These are phyloP conservation scores for Sialis fuliginosa DNA, from an alignment of 2,888 invertebrate species.

Conservation along the genomic window DNA sequence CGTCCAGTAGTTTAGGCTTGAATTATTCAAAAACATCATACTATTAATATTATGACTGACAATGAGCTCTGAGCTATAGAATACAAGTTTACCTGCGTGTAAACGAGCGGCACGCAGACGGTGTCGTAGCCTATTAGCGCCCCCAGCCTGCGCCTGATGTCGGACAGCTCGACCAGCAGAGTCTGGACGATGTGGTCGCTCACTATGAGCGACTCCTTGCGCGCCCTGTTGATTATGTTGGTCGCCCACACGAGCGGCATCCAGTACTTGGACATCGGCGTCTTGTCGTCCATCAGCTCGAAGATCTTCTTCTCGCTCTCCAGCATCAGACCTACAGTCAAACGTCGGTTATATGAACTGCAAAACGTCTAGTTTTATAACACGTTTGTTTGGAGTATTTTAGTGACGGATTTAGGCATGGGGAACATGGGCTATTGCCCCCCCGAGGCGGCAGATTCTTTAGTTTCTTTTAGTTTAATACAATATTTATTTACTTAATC, in stretches of 20 bases:
- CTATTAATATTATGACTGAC: no score
- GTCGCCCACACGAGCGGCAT: slow-evolving; percentile 89
- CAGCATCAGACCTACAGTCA: slow-evolving; percentile 61
- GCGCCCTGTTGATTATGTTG: slow-evolving; percentile 73
- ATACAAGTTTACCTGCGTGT: slow-evolving; percentile 53
- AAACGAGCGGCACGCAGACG: slow-evolving; percentile 80
- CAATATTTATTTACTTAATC: no score
- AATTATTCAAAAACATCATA: no score
- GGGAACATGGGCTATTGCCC: neutral
- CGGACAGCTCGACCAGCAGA: slow-evolving; percentile 72
- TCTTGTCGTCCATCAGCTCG: slow-evolving; percentile 76
- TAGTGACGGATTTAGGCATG: neutral
- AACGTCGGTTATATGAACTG: slow-evolving; percentile 2
- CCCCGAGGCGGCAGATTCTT: no score
- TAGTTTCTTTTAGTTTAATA: no score
- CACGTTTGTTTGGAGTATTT: neutral
- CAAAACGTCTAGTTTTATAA: neutral
- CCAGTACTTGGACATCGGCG: slow-evolving; percentile 85
- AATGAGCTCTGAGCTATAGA: neutral
- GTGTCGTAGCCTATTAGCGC: slow-evolving; percentile 80
- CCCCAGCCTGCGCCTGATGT: slow-evolving; percentile 68
- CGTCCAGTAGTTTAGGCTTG: no score
- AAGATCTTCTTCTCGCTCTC: slow-evolving; percentile 84
- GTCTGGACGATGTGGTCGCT: slow-evolving; percentile 90
- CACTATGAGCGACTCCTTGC: slow-evolving; percentile 66